A percentile compares a stretch with the other conserved stretches of the same genome.
Evolutionary conservation across 2,797 vertebrate genomes (phyloP).

Genomic region (Rhodeus uyekii): DNA sequence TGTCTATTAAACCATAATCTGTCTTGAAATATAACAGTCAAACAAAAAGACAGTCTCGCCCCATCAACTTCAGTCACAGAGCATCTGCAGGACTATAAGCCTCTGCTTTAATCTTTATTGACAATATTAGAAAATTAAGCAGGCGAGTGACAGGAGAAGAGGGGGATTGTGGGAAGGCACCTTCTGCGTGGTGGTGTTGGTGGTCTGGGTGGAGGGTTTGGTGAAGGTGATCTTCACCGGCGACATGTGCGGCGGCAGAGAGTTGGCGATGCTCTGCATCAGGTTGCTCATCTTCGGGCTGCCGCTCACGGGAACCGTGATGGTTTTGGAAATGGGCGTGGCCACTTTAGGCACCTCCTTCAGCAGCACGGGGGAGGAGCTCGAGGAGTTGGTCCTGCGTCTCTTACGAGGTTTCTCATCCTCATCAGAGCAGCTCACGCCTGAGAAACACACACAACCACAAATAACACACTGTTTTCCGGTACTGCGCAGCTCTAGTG

Average conservation of each 20-base stretch:
- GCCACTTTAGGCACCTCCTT: slow-evolving; percentile 91
- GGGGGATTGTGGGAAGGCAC: no score
- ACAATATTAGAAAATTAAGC: no score
- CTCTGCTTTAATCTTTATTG: no score
- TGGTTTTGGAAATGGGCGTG: slow-evolving; percentile 87
- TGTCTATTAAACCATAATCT: no score
- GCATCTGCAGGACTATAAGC: no score
- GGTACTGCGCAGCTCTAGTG: no score
- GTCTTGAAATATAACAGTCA: no score
- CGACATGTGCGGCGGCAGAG: slow-evolving; percentile 95
- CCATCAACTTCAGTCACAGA: no score
- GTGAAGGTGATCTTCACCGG: slow-evolving; percentile 99
- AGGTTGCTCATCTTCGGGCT: slow-evolving; percentile 99
- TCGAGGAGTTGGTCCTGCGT: slow-evolving; percentile 93
- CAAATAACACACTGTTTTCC: not conserved
- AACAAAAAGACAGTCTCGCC: no score
- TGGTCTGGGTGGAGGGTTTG: slow-evolving; percentile 94
- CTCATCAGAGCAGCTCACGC: slow-evolving; percentile 97
- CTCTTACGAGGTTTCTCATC: slow-evolving; percentile 98
- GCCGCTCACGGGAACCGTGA: slow-evolving; percentile 88
- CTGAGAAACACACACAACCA: slow-evolving; percentile 64
- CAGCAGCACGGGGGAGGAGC: slow-evolving; percentile 92
- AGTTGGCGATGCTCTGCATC: slow-evolving; percentile 99
- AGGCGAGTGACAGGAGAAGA: no score
- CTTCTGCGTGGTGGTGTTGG: slow-evolving; percentile 95